Evolutionary conservation across 2,797 vertebrate species (phyloP).

Genomic region (Gila robusta): DNA sequence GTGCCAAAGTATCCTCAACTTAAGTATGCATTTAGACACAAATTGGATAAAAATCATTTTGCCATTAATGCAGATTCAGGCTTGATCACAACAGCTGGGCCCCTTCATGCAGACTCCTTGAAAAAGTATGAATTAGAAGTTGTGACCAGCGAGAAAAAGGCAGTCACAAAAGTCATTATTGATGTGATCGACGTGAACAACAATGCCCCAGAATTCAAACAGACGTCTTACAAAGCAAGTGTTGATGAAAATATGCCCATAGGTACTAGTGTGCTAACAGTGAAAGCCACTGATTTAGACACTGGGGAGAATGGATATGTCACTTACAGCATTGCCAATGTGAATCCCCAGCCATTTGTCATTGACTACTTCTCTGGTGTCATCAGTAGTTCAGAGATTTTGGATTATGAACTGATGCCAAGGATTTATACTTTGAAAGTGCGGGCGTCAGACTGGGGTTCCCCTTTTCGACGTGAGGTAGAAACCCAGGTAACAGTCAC

Average conservation of each 20-base stretch:
- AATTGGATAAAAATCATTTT: slow-evolving; percentile 84
- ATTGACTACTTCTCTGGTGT: slow-evolving; percentile 94
- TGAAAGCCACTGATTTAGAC: slow-evolving; percentile 91
- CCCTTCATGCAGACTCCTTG: slow-evolving; percentile 82
- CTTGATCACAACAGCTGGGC: slow-evolving; percentile 89
- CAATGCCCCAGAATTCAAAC: slow-evolving; percentile 92
- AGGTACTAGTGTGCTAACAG: slow-evolving; percentile 87
- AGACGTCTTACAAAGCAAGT: slow-evolving; percentile 90
- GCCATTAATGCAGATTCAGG: slow-evolving; percentile 90
- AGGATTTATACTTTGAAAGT: slow-evolving; percentile 93
- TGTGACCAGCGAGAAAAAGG: slow-evolving; percentile 87
- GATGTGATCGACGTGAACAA: slow-evolving; percentile 91
- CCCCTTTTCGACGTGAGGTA: slow-evolving; percentile 92
- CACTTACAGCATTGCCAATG: slow-evolving; percentile 94
- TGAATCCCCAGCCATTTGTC: slow-evolving; percentile 89
- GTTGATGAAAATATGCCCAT: slow-evolving; percentile 91
- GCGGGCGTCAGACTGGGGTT: slow-evolving; percentile 95
- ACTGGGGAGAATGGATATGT: slow-evolving; percentile 95
- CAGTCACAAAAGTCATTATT: slow-evolving; percentile 87
- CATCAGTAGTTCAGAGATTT: slow-evolving; percentile 88
- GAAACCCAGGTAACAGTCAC: slow-evolving; percentile 90
- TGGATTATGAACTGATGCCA: slow-evolving; percentile 98
- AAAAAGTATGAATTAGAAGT: slow-evolving; percentile 90
- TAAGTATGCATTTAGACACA: slow-evolving; percentile 89
- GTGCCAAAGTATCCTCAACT: slow-evolving; percentile 86